Base-by-base conservation (phyloP, 2,113 vertebrate genomes). In the Chlamydotis undulata region DNA sequence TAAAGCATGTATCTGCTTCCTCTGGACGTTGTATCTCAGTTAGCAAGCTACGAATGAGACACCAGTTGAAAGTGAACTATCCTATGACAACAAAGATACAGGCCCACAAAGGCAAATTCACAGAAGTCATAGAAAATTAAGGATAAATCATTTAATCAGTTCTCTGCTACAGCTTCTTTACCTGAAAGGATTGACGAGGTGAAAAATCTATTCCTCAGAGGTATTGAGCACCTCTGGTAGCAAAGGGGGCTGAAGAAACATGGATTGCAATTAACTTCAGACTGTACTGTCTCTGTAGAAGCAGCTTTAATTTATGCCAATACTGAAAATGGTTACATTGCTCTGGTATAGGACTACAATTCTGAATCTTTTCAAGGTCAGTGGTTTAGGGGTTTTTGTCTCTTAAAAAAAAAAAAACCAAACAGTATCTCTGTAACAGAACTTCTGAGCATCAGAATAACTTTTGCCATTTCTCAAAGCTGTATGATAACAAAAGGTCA, bases 401-500 rank as follows among this genome's bases (percentile, higher is more conserved):
- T 26, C 25, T 56, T 19, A 45, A 21, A 49, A 18, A 28, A 6
- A 55, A 55, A 12, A 52, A 25, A 52, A 26, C 25, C 0, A 0
- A 37, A 28, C 39, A 45, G 10, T 85, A 53, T 49, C 91, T 94
- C 73, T 88, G 33, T 84, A 93, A 96, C 83, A 65, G 86, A 97
- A 94, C 93, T 97, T 94, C 73, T 94, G 91, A 97, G 93, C 53
- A 96, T 78, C 68, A 92, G 77, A 92, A 92, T 50, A 80, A 81
- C 88, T 96, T 96, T 80, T 89, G 92, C 95, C 91, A 95, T 97
- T 97, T 97, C 94, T 97, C 93, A 97, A 95, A 97, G 87, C 70
- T 81, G 70, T 76, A 60, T 81, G 93, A 85, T 96, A 97, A 96
- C 95, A 95, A 98, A 98, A 98, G 97, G 97, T 98, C 97, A 98